Evolutionary conservation across 2,113 vertebrate species (phyloP).

Genomic region (Baryphthengus martii): DNA sequence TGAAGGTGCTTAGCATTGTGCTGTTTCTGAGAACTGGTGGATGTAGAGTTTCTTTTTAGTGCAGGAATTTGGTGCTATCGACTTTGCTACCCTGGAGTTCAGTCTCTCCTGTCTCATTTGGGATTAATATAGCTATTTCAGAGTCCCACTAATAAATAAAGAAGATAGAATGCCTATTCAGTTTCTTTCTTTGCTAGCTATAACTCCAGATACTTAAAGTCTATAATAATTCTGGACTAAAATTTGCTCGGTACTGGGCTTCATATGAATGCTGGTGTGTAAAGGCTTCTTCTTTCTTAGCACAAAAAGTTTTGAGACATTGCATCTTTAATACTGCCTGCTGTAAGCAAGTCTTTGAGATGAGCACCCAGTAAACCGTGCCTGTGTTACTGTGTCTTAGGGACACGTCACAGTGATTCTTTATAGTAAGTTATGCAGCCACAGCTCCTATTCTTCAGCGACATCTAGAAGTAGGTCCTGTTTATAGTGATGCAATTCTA

Average conservation of each 20-base stretch:
- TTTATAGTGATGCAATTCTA: not conserved
- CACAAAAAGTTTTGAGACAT: not conserved
- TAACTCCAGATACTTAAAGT: not conserved
- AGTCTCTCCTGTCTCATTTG: not conserved
- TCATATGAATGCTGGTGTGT: not conserved
- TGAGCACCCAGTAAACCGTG: not conserved
- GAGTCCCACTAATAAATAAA: not conserved
- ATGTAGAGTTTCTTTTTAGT: not conserved
- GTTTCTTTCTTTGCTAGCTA: not conserved
- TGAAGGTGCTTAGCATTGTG: not conserved
- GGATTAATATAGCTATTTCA: not conserved
- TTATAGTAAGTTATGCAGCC: not conserved
- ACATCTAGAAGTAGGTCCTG: not conserved
- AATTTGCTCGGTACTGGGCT: not conserved
- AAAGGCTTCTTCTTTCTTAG: not conserved
- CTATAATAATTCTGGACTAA: not conserved
- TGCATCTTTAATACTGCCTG: not conserved
- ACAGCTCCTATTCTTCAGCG: not conserved
- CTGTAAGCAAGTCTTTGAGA: not conserved
- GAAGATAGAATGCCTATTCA: not conserved
- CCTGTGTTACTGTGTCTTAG: accelerated
- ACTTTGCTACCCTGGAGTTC: not conserved
- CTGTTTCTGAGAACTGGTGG: not conserved
- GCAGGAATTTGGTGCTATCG: not conserved
- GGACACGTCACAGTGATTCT: not conserved